Conservation (phyloP, 23 tunicate species). For the Ascidia mentula region DNA sequence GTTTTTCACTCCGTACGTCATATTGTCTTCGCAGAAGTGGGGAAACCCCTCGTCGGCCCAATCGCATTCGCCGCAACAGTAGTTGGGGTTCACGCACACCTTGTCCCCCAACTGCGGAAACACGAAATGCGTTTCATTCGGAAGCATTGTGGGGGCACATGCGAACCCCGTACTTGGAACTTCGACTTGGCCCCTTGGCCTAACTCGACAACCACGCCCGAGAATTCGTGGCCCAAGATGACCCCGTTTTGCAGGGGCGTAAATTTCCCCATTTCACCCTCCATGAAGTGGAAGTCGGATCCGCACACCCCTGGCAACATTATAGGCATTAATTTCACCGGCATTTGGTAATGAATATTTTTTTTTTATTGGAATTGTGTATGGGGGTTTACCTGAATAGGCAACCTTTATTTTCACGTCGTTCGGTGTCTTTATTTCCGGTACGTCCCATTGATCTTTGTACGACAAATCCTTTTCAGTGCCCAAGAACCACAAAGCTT, state of each 20-base stretch:
- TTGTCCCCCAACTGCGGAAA: slow-evolving; percentile 64
- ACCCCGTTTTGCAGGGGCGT: slow-evolving; percentile 58
- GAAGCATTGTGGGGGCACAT: no score
- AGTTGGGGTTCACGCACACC: slow-evolving; percentile 87
- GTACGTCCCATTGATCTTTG: slow-evolving; percentile 22
- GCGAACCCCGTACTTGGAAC: slow-evolving; percentile 11
- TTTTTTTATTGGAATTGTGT: no score
- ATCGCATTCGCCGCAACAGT: slow-evolving; percentile 58
- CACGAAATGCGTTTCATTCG: not conserved
- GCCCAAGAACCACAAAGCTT: slow-evolving; percentile 83
- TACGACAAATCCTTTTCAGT: slow-evolving; percentile 36
- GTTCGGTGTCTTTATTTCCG: slow-evolving; percentile 33
- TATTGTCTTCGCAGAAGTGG: slow-evolving; percentile 69
- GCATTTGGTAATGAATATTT: not conserved
- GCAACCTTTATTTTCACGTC: slow-evolving; percentile 84
- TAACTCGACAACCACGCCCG: slow-evolving; percentile 62
- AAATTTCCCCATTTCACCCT: slow-evolving; percentile 77
- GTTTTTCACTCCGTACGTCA: slow-evolving; percentile 40
- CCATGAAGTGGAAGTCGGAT: slow-evolving; percentile 76
- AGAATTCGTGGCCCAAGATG: slow-evolving; percentile 84
- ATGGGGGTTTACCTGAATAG: slow-evolving; percentile 61
- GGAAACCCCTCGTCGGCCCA: slow-evolving; percentile 35
- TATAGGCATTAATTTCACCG: not conserved
- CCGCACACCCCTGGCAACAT: slow-evolving; percentile 91
- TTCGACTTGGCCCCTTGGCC: slow-evolving; percentile 49